phyloP scores from a whole-genome alignment of 2,888 invertebrate genomes.

The Miltochrista miniata region DNA sequence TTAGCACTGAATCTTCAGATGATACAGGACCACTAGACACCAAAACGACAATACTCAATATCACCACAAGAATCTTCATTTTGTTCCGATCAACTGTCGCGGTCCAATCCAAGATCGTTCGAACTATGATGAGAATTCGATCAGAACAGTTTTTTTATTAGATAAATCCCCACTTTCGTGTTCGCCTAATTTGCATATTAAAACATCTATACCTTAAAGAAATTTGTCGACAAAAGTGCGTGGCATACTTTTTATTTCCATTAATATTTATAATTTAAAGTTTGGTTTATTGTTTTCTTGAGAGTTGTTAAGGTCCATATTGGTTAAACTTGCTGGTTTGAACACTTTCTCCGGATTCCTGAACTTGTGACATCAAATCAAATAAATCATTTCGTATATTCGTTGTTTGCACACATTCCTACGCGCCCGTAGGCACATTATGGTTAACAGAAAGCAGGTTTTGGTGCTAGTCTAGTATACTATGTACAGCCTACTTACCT shows the following conservation, averaged over 20 bases:
- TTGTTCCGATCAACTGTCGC: constrained; percentile 39
- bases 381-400: constrained; percentile 8
- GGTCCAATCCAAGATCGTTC: constrained; percentile 62
- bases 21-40: constrained; percentile 59
- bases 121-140: constrained; percentile 70
- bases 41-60: constrained; percentile 60
- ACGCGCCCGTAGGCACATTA: background rate
- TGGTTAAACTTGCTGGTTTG: constrained; percentile 22
- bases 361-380: constrained; percentile 2
- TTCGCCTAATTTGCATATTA: constrained; percentile 72
- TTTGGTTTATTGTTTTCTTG: constrained; percentile 55
- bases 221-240: constrained; percentile 66
- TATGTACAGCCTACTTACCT: no score
- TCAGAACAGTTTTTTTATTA: constrained; percentile 78
- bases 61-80: constrained; percentile 68
- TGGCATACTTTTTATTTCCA: constrained; percentile 65
- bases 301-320: constrained; percentile 54
- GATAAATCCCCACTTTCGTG: constrained; percentile 67
- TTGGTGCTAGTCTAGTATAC: background rate
- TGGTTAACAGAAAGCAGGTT: no score
- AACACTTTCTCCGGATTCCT: constrained; percentile 36
- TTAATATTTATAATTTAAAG: constrained; percentile 69
- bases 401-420: background rate
- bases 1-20: constrained; percentile 64
- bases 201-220: constrained; percentile 60